A percentile compares a stretch with the other conserved stretches of the same genome.
phyloP scores from a whole-genome alignment of 2,888 invertebrate genomes.

The Rhopalosiphum nymphaeae region DNA sequence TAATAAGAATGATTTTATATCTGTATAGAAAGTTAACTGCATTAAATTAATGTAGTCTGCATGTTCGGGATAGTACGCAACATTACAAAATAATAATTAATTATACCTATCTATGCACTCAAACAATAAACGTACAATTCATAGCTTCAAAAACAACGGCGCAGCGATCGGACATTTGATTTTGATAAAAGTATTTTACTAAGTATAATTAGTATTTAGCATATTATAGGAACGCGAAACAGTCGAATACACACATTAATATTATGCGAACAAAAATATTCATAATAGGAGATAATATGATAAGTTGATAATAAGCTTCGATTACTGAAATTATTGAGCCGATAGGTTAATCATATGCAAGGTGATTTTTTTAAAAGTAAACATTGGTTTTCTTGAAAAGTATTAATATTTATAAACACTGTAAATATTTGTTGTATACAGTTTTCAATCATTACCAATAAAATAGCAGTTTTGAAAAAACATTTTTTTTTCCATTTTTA shows the following conservation, averaged over 20 bases:
- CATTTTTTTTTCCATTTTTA: not conserved
- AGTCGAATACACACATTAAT: not conserved
- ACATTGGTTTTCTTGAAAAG: not conserved
- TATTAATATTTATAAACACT: not conserved
- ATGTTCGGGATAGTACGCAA: not conserved
- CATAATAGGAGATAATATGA: not conserved
- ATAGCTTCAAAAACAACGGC: not conserved
- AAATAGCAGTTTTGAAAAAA: too few relatives aligned
- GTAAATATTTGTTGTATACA: not conserved
- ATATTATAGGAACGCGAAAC: not conserved
- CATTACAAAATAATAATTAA: too few relatives aligned
- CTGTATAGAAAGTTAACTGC: too few relatives aligned
- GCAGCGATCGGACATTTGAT: not conserved
- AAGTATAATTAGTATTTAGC: not conserved
- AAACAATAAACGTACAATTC: not conserved
- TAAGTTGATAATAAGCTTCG: too few relatives aligned
- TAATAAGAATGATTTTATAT: too few relatives aligned
- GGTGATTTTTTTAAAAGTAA: not conserved
- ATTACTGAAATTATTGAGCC: not conserved
- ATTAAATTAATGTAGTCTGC: not conserved
- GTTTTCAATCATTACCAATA: not conserved
- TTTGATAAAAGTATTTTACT: not conserved
- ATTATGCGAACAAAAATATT: not conserved
- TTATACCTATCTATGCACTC: not conserved
- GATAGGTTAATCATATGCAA: not conserved